Evolutionary conservation across 2,113 vertebrate genomes (phyloP).

Genomic region (Aptenodytes forsteri): DNA sequence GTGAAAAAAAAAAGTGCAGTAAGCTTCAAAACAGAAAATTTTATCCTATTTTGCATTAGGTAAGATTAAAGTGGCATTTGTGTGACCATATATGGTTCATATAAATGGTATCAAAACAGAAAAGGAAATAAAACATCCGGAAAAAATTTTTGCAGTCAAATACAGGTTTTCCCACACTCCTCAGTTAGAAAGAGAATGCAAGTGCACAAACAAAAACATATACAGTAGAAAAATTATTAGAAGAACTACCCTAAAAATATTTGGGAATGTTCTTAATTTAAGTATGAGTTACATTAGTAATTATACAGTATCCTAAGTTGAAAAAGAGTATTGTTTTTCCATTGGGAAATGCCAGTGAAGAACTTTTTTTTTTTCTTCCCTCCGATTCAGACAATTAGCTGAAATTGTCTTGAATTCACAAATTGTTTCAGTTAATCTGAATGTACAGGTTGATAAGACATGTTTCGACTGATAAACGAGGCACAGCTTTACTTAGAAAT

Average conservation of each 20-base stretch:
- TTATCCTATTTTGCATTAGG: not conserved
- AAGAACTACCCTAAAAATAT: not conserved
- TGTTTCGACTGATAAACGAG: not conserved
- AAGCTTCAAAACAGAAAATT: not conserved
- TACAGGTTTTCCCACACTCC: not conserved
- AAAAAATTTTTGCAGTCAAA: not conserved
- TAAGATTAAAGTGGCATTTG: not conserved
- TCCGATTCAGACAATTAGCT: not conserved
- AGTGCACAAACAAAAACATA: rapidly evolving
- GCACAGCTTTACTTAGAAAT: not conserved
- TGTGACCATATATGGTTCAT: not conserved
- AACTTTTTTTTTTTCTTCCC: not conserved
- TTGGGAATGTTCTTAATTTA: not conserved
- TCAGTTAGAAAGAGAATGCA: not conserved
- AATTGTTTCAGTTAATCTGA: not conserved
- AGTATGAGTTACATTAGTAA: not conserved
- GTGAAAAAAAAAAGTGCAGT: not conserved
- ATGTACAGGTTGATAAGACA: not conserved
- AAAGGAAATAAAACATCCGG: not conserved
- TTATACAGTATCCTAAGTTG: not conserved
- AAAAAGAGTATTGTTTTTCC: not conserved
- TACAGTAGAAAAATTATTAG: not conserved
- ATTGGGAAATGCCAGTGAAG: not conserved
- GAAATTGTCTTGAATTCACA: not conserved
- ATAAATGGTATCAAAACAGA: not conserved